A percentile compares a stretch with the other conserved stretches of the same genome.
phyloP scores from a whole-genome alignment of 2,113 vertebrate species.

The Butastur rufipennis region DNA sequence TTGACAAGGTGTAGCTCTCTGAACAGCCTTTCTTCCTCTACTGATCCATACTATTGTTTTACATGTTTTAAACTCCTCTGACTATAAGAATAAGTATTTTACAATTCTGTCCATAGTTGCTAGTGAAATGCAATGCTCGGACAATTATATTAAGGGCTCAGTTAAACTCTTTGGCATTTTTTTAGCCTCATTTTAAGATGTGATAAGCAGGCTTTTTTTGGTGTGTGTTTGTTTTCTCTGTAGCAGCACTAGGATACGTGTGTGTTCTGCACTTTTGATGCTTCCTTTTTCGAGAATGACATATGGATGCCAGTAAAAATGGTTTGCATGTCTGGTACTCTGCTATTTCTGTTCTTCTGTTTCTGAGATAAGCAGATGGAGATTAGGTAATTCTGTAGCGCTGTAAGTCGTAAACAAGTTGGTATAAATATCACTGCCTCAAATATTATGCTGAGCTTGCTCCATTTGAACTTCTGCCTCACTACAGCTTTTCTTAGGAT shows the following conservation, averaged over 20 bases:
- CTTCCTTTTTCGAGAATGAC: not conserved
- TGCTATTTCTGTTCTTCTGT: constrained; percentile 7
- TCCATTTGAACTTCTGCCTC: not conserved
- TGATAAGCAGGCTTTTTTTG: not conserved
- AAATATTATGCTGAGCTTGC: constrained; percentile 1
- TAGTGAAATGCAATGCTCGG: not conserved
- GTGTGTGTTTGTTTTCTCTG: not conserved
- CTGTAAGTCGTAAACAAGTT: not conserved
- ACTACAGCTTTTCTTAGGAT: not conserved
- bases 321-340: not conserved
- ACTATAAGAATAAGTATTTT: not conserved
- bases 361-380: constrained; percentile 36
- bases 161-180: not conserved
- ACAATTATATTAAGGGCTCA: not conserved
- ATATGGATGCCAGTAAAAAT: not conserved
- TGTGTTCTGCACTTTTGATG: not conserved
- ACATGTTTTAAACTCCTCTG: not conserved
- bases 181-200: not conserved
- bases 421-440: constrained; percentile 9
- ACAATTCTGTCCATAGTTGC: not conserved
- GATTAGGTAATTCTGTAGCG: not conserved
- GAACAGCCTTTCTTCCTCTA: not conserved
- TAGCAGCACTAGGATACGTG: not conserved
- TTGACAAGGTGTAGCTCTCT: not conserved
- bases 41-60: not conserved